These are phyloP conservation scores for Perccottus glenii DNA, from an alignment of 2,113 vertebrate species.

Conservation along the genomic window DNA sequence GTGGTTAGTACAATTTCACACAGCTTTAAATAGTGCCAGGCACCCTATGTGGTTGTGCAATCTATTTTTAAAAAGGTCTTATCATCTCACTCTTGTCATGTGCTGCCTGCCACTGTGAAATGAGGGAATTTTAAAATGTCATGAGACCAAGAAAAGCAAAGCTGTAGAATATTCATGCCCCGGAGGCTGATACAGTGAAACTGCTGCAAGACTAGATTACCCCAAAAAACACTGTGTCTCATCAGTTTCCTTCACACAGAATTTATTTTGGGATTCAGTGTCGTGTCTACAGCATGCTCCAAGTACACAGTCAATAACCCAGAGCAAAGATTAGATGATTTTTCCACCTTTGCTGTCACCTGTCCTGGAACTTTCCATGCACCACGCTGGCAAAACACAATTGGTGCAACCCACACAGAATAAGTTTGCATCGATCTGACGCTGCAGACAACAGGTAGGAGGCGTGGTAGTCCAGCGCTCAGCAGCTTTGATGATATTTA, in stretches of 20 bases:
- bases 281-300: neutral
- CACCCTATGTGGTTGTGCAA: slow-evolving; percentile 31
- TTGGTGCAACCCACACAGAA: slow-evolving; percentile 46
- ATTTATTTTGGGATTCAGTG: neutral
- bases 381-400: slow-evolving; percentile 39
- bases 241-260: neutral
- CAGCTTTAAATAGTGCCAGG: slow-evolving; percentile 30
- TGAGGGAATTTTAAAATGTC: slow-evolving; percentile 28
- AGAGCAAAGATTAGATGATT: slow-evolving; percentile 20
- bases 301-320: slow-evolving; percentile 4
- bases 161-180: slow-evolving; percentile 7
- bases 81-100: slow-evolving; percentile 36
- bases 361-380: slow-evolving; percentile 7
- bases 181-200: neutral
- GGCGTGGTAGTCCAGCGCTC: slow-evolving; percentile 46
- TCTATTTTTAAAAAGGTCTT: slow-evolving; percentile 58
- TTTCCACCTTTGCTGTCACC: slow-evolving; percentile 15
- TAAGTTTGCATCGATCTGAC: slow-evolving; percentile 69
- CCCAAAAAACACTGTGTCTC: neutral
- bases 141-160: slow-evolving; percentile 13
- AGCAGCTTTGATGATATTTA: slow-evolving; percentile 80
- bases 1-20: slow-evolving; percentile 46
- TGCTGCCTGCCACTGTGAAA: slow-evolving; percentile 19
- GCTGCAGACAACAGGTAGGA: slow-evolving; percentile 63
- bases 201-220: neutral